Percentiles rank a stretch among this genome's conserved stretches.
Conservation (phyloP, 1,140 invertebrate species). For the Olivierus martensii region DNA sequence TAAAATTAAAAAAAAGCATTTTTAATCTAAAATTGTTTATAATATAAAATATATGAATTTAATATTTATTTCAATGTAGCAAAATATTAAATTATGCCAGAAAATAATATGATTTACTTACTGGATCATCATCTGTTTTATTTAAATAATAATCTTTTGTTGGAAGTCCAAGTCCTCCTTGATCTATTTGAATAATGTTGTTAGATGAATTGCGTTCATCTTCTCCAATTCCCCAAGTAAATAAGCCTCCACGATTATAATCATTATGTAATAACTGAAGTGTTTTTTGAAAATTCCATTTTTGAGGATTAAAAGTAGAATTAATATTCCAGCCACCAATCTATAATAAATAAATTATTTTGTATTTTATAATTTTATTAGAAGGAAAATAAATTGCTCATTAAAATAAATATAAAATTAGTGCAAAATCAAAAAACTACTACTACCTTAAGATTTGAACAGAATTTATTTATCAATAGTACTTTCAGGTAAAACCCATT, state of each 20-base stretch:
- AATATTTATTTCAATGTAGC: no score
- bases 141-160: constrained; percentile 87
- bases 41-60: not conserved
- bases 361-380: no score
- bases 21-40: not conserved
- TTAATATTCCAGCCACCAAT: constrained; percentile 25
- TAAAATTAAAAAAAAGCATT: not conserved
- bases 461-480: no score
- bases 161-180: constrained; percentile 76
- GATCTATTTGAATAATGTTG: constrained; percentile 82
- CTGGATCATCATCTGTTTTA: constrained; percentile 44
- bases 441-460: no score
- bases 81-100: no score
- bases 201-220: constrained; percentile 81
- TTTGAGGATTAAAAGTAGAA: constrained; percentile 32
- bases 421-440: no score
- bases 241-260: constrained; percentile 76
- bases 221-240: constrained; percentile 79
- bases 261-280: constrained; percentile 68
- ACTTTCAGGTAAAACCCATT: no score
- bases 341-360: constrained; percentile 5
- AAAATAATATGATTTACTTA: constrained; percentile 15
- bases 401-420: no score
- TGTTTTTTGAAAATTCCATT: constrained; percentile 60
- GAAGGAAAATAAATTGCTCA: no score